phyloP scores from a whole-genome alignment of 2,888 invertebrate species.

The Ormyrus labotus region DNA sequence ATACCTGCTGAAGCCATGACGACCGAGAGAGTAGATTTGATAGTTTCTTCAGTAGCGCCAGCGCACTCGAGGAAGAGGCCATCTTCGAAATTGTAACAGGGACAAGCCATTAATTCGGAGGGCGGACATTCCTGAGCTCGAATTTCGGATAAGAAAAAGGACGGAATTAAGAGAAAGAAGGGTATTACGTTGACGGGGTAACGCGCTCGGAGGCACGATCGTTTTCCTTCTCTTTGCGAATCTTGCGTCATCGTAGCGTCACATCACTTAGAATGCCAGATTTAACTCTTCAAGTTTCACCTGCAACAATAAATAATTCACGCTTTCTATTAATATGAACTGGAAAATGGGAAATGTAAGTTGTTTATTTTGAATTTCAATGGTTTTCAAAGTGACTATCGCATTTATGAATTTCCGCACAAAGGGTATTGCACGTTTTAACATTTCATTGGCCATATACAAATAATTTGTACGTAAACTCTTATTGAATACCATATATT shows the following conservation, averaged over 20 bases:
- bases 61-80: slow-evolving; percentile 93
- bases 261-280: slow-evolving; percentile 59
- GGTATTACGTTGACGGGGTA: slow-evolving; percentile 30
- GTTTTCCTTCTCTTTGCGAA: slow-evolving; percentile 58
- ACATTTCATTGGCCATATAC: no score
- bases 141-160: slow-evolving; percentile 58
- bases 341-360: no score
- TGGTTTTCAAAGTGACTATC: no score
- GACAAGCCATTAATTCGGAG: slow-evolving; percentile 81
- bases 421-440: no score
- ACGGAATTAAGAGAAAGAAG: slow-evolving; percentile 52
- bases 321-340: no score
- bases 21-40: slow-evolving; percentile 85
- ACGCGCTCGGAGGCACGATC: slow-evolving; percentile 53
- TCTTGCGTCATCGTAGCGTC: slow-evolving; percentile 68
- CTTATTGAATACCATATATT: no score
- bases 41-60: slow-evolving; percentile 85
- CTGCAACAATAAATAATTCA: slow-evolving; percentile 39
- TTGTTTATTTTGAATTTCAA: no score
- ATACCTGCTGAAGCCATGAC: slow-evolving; percentile 75
- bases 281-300: slow-evolving; percentile 58
- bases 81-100: slow-evolving; percentile 94
- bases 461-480: no score
- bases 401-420: no score
- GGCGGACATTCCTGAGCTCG: slow-evolving; percentile 70